A percentile compares a stretch with the other conserved stretches of the same genome.
Conservation (phyloP, 1,140 invertebrate species). For the Parasteatoda tepidariorum region DNA sequence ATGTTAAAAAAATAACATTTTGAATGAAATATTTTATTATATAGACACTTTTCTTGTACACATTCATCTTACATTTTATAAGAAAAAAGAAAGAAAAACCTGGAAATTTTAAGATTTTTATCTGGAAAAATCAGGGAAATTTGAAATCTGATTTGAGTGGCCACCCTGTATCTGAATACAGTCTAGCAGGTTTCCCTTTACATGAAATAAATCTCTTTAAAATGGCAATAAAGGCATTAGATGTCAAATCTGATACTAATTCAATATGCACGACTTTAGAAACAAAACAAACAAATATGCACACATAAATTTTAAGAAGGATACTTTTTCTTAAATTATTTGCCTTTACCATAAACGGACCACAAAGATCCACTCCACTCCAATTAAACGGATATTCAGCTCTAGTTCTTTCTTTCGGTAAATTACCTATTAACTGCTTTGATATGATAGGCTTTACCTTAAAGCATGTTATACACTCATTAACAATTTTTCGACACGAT, state of each 20-base stretch:
- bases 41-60: no score
- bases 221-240: conserved; percentile 43
- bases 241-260: conserved; percentile 46
- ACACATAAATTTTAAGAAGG: conserved; percentile 49
- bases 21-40: no score
- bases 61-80: no score
- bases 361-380: not conserved
- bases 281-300: conserved; percentile 46
- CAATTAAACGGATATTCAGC: not conserved
- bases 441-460: not conserved
- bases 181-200: not conserved
- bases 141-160: no score
- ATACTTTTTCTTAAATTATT: not conserved
- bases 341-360: not conserved
- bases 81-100: no score
- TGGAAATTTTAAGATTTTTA: no score
- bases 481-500: not conserved
- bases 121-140: no score
- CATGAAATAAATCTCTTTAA: conserved; percentile 46
- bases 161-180: not conserved
- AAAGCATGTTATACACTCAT: not conserved
- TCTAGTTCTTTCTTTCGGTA: not conserved
- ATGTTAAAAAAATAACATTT: no score
- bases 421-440: not conserved
- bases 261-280: conserved; percentile 59